Conservation (phyloP, 1,140 invertebrate genomes). For the Magallana ariakensis region DNA sequence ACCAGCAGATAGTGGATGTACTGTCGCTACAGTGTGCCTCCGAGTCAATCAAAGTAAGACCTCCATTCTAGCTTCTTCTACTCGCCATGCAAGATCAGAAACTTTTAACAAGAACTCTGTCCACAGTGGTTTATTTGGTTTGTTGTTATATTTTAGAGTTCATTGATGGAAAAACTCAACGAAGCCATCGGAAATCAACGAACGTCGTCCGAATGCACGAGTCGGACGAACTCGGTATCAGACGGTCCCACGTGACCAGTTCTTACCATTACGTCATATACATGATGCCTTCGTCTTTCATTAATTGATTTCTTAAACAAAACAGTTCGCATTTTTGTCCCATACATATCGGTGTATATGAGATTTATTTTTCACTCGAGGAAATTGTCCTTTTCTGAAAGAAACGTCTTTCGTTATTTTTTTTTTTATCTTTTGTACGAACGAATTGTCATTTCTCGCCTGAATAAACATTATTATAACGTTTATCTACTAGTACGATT, state of each 20-base stretch:
- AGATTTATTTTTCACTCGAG: no score
- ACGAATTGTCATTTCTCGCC: no score
- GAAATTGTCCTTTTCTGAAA: no score
- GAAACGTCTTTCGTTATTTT: no score
- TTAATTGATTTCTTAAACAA: neutral
- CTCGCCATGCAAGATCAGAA: no score
- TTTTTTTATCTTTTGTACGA: no score
- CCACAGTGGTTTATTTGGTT: no score
- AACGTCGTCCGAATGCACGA: neutral
- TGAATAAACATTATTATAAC: no score
- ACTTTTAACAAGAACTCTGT: no score
- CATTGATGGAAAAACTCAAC: neutral
- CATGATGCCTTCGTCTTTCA: neutral
- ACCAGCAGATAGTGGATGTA: slow-evolving; percentile 83
- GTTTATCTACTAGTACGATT: no score
- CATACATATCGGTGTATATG: no score
- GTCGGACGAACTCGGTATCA: neutral
- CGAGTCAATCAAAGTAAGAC: slow-evolving; percentile 82
- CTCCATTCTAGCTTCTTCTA: neutral
- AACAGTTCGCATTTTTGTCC: no score
- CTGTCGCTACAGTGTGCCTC: slow-evolving; percentile 83
- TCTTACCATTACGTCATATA: neutral
- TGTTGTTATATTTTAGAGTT: neutral
- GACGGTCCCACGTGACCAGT: neutral
- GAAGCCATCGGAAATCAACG: slow-evolving; percentile 21